Evolutionary conservation across 2,797 vertebrate species (phyloP).

Genomic region (Phalloptychus januarius): DNA sequence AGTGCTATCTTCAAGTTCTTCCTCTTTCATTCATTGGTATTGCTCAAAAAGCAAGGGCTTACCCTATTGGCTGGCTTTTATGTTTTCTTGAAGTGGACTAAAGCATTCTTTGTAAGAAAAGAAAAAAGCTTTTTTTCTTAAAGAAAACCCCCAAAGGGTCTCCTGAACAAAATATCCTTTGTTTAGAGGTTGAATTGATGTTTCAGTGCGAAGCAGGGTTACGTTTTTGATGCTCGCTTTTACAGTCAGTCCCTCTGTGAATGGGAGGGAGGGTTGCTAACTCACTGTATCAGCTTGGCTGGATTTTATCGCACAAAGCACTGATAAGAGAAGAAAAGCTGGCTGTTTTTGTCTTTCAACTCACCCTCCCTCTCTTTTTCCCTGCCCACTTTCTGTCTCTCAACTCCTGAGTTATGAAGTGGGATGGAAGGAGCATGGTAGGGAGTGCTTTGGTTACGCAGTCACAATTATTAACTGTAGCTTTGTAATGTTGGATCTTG

Average conservation of each 20-base stretch:
- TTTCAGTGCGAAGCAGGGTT: conserved; percentile 18
- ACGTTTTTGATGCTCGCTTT: conserved; percentile 19
- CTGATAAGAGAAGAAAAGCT: conserved; percentile 64
- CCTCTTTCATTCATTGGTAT: not conserved
- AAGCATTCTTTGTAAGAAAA: not conserved
- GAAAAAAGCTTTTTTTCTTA: not conserved
- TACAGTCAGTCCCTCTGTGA: conserved; percentile 16
- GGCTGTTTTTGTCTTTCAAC: conserved; percentile 6
- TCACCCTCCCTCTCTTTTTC: conserved; percentile 39
- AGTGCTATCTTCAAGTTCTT: conserved; percentile 1
- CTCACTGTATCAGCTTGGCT: conserved; percentile 35
- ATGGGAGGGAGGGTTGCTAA: conserved; percentile 9
- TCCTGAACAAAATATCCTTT: not conserved
- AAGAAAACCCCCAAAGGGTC: not conserved
- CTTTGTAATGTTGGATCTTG: conserved; percentile 32
- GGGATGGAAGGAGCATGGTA: conserved; percentile 33
- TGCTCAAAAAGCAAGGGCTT: not conserved
- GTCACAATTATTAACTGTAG: conserved; percentile 41
- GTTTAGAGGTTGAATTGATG: not conserved
- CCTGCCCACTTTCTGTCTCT: conserved; percentile 42
- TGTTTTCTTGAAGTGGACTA: not conserved
- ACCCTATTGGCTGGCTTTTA: not conserved
- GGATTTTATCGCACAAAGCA: conserved; percentile 50
- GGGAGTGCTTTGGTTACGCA: conserved; percentile 42
- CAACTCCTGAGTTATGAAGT: conserved; percentile 44